Evolutionary conservation across 2,888 invertebrate species (phyloP).

Genomic region (Dromius quadrimaculatus): DNA sequence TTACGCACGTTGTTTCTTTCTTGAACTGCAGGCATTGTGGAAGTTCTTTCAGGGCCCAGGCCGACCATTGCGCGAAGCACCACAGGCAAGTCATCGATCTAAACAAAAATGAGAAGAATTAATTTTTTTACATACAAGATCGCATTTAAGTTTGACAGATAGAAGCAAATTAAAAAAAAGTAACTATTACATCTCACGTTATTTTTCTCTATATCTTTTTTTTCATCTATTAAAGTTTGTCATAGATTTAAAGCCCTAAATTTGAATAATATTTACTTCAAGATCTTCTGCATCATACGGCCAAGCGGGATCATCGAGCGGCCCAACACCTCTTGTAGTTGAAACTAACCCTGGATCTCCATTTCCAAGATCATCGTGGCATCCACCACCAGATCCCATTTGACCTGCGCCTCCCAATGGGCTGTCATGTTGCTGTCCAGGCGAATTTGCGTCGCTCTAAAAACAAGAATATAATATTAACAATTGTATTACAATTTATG

Average conservation of each 20-base stretch:
- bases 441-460: slow-evolving; percentile 73
- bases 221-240: no score
- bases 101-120: slow-evolving; percentile 50
- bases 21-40: slow-evolving; percentile 60
- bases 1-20: slow-evolving; percentile 64
- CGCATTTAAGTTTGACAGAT: no score
- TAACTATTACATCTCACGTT: no score
- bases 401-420: slow-evolving; percentile 69
- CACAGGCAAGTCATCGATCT: slow-evolving; percentile 81
- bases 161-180: no score
- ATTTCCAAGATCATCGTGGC: slow-evolving; percentile 61
- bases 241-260: no score
- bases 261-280: slow-evolving; percentile 61
- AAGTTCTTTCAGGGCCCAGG: slow-evolving; percentile 65
- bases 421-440: slow-evolving; percentile 73
- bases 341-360: slow-evolving; percentile 58
- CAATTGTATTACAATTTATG: slow-evolving; percentile 6
- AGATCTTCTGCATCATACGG: slow-evolving; percentile 71
- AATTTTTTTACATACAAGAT: no score
- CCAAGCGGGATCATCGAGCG: slow-evolving; percentile 69
- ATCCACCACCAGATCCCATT: slow-evolving; percentile 59
- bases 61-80: slow-evolving; percentile 87
- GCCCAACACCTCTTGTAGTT: slow-evolving; percentile 59
- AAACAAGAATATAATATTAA: slow-evolving; percentile 52
- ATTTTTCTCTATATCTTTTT: no score